These are phyloP conservation scores for Tiphia femorata DNA, from an alignment of 2,888 invertebrate species.

Conservation along the genomic window DNA sequence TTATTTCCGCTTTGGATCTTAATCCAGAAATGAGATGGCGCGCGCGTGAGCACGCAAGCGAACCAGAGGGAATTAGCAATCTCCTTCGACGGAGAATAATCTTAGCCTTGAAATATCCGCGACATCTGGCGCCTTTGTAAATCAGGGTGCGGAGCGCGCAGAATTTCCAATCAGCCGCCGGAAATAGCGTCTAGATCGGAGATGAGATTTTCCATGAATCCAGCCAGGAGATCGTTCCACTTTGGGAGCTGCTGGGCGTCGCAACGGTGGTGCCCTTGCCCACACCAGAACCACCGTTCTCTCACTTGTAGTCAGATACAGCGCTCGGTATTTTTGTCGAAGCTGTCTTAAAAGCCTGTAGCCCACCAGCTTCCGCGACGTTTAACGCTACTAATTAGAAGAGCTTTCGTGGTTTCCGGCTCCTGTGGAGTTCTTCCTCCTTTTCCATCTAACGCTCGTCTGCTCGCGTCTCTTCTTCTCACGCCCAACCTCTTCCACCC, in stretches of 20 bases:
- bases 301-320: conserved; percentile 9
- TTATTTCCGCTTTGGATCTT: background rate
- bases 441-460: background rate
- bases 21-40: background rate
- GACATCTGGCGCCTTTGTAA: conserved; percentile 24
- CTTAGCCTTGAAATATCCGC: conserved; percentile 21
- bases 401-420: conserved; percentile 24
- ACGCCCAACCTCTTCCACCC: conserved; percentile 4
- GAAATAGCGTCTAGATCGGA: conserved; percentile 58
- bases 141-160: conserved; percentile 19
- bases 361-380: conserved; percentile 21
- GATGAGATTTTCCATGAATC: conserved; percentile 53
- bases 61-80: conserved; percentile 17
- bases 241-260: background rate
- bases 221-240: conserved; percentile 31
- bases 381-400: conserved; percentile 36
- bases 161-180: conserved; percentile 56
- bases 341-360: conserved; percentile 5
- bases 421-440: background rate
- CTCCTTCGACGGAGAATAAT: conserved; percentile 17
- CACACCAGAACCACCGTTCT: background rate
- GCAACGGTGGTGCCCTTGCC: background rate
- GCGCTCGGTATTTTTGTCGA: conserved; percentile 29
- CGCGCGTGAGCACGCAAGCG: background rate
- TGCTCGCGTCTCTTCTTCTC: too few species aligned